Evolutionary conservation across 2,797 vertebrate species (phyloP), one percentile per base, ranked within the genome.

Genomic region (Sebastes itinus): DNA sequence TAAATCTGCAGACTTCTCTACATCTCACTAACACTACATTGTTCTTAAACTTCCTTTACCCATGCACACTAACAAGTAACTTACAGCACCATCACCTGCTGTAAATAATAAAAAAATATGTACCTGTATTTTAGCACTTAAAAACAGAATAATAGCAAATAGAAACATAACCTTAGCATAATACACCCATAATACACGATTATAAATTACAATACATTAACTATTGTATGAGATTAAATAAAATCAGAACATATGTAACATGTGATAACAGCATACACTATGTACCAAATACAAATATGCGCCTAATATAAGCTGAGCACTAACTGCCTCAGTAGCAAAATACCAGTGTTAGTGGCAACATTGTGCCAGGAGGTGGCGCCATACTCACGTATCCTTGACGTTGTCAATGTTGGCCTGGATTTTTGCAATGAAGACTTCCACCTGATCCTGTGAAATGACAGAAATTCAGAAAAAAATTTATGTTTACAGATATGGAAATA

Each of bases 361-460:
- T 28, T 74, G 5, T 7, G 32, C 83, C 90, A 89, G 46, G 30
- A 89, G 91, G 78, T 89, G 92, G 89, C 28, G 73, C 71, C 75
- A 87, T 88, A 96, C 97, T 97, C 92, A 99, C 98, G 95, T 96
- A 88, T 97, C 96, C 92, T 95, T 96, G 69, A 97, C 54, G 79
- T 95, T 95, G 86, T 97, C 96, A 75, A 97, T 67, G 7, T 95
- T 80, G 76, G 91, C 95, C 86, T 95, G 95, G 84, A 97, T 91
- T 87, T 95, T 89, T 38, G 90, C 95, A 87, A 97, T 33, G 62
- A 95, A 88, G 68, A 82, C 81, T 76, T 98, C 96, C 5, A 98
- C 93, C 90, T 97, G 95, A 66, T 94, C 96, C 97, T 99, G 89
- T 54, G 69, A 76, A 27, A 63, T 72, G 33, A 86, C 35, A 76